These are phyloP conservation scores for Drosophila mayaguana DNA, from an alignment of 2,888 invertebrate genomes.

Conservation along the genomic window DNA sequence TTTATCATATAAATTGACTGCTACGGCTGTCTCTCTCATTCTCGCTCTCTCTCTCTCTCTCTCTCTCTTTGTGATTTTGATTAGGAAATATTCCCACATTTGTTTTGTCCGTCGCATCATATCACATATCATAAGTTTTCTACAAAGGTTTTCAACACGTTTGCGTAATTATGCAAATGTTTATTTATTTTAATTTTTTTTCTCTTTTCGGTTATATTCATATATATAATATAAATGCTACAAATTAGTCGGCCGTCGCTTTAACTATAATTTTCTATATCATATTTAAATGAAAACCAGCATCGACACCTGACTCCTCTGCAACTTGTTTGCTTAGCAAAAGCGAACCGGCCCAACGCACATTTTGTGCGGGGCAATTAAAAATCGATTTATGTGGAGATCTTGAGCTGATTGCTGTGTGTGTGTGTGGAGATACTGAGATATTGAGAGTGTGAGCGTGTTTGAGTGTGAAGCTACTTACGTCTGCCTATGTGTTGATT, in stretches of 20 bases:
- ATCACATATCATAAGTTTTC: slow-evolving; percentile 55
- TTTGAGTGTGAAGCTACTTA: neutral
- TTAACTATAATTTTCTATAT: slow-evolving; percentile 54
- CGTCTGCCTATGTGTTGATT: neutral
- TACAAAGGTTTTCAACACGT: slow-evolving; percentile 51
- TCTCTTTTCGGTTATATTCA: neutral
- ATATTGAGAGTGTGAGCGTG: neutral
- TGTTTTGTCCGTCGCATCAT: slow-evolving; percentile 22
- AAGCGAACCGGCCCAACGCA: slow-evolving; percentile 20
- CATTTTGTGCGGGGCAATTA: slow-evolving; percentile 62
- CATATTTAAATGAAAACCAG: slow-evolving; percentile 44
- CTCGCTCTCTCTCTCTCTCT: neutral
- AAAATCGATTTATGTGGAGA: slow-evolving; percentile 68
- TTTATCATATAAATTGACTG: slow-evolving; percentile 17
- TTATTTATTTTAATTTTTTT: slow-evolving; percentile 2
- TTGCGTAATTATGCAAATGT: slow-evolving; percentile 74
- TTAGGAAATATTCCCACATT: slow-evolving; percentile 48
- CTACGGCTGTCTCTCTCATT: slow-evolving; percentile 22
- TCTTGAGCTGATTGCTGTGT: slow-evolving; percentile 1
- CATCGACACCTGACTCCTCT: slow-evolving; percentile 45
- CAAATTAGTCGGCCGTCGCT: slow-evolving; percentile 58
- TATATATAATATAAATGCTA: slow-evolving; percentile 47
- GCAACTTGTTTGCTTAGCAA: slow-evolving; percentile 5
- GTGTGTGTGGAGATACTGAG: neutral
- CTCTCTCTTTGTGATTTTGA: slow-evolving; percentile 10